Base-by-base conservation (phyloP, 1,140 invertebrate species). In the Cydia pomonella region DNA sequence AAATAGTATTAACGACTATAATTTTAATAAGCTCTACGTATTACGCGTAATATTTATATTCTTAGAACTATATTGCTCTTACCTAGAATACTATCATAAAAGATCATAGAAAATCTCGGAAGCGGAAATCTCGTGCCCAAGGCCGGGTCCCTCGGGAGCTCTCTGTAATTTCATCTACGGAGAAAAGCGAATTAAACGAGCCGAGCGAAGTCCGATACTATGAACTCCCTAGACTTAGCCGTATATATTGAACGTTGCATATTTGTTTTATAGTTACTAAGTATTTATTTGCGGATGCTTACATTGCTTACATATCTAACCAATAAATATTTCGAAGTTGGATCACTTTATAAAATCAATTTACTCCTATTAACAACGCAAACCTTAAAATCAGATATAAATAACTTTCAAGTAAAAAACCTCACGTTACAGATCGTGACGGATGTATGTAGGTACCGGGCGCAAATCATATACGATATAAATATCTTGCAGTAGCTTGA, bases 381-480 rank as follows among this genome's bases (percentile, higher is more conserved):
- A n/a, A 53, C 50, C 50, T 53, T 53, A 53, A 53, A 53, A 53
- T 53, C 50, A 29, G 12, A 66, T 33, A 66, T 29, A 18, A 66
- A 27, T 66, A 66, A 16, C 27, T 29, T 38, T n/a, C 27, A 66
- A 66, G n/a, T 29, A 38, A 66, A 66, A 66, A 66, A 29, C 4
- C 63, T 23, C 25, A 27, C 27, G 4, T n/a, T 66, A 66, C 27
- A 64, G 50, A 66, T 66, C 63, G 63, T 66, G 63, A 66, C 63
- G 63, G 63, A 66, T 66, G 27, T 66, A 66, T 66, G 27, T 66
- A 66, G 21, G 62, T 63, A 63, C 50, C n/a, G 50, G 62, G 13
- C 16, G 27, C 29, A 33, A 33, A 33, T 29, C 29, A 66, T 63
- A 62, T 3, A 66, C 25, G 16, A 16, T 33, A 66, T 66, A 33